Base-by-base conservation (phyloP, 2,113 vertebrate species). In the Coptodon rendalli region DNA sequence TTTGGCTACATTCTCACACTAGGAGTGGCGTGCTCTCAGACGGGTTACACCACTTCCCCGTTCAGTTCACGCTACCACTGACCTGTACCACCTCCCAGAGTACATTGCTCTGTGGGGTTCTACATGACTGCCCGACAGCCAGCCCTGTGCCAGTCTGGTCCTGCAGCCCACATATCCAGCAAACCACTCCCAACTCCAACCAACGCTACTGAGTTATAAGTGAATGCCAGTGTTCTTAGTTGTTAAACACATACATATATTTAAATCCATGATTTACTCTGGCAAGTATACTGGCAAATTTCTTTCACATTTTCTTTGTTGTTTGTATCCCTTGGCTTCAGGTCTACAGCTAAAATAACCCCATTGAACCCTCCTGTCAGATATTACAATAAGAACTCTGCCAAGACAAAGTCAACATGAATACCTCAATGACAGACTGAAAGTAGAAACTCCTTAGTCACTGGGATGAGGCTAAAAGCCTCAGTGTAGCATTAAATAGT, bases 1-100 rank as follows among this genome's bases (percentile, higher is more conserved):
- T 48, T 83, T 86, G 79, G 48, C 53, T 53, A 66, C 53, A 85
- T 86, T 91, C 86, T 68, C 17, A 5, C 34, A 9, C 3, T 12
- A 91, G 93, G 94, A 88, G 91, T 54, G 87, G 88, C 71, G 29
- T 48, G 91, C 9, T 38, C 59, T 66, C 52, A 83, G 86, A 81
- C 76, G 29, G 82, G 63, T 83, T 48, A 84, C 31, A 71, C 3
- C 3, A 52, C 68, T 90, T 94, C 57, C 54, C 54, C 22, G n/a
- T 91, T 92, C 24, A 83, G 81, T 68, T 89, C 81, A 79, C 6
- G 2, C 76, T 56, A n/a, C 50, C 61, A 83, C 1, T 92, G 90
- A 94, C 79, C 92, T 81, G 3, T 84, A 81, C 45, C 27, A 68
- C 36, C 29, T 88, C 81, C 89, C 83, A 92, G 76, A 92, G 89